phyloP scores from a whole-genome alignment of 2,888 invertebrate genomes.

The Nomada ruficornis region DNA sequence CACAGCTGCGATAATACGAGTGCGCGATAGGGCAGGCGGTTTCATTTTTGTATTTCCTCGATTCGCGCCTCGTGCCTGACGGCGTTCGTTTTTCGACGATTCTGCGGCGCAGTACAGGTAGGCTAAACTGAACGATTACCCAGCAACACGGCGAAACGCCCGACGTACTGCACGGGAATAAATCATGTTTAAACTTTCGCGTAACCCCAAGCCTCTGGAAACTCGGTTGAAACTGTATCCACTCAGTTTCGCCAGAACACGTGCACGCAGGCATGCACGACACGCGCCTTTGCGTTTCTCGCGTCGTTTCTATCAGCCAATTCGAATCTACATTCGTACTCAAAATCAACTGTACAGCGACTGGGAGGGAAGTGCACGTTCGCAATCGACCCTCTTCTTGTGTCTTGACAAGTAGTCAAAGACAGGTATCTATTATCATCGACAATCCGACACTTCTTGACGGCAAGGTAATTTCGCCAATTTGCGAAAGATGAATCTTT shows the following conservation, averaged over 20 bases:
- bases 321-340: neutral
- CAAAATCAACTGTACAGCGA: neutral
- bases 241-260: conserved; percentile 14
- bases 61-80: neutral
- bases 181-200: conserved; percentile 16
- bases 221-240: conserved; percentile 8
- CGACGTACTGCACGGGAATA: neutral
- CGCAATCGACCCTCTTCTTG: too few species aligned
- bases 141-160: neutral
- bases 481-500: conserved; percentile 36
- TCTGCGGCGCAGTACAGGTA: too few species aligned
- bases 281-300: neutral
- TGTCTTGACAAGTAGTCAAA: too few species aligned
- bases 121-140: neutral
- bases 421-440: too few species aligned
- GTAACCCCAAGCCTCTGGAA: conserved; percentile 8
- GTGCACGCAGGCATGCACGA: neutral
- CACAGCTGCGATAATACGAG: too few species aligned
- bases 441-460: neutral
- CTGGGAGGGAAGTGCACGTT: too few species aligned
- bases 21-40: neutral
- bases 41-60: neutral
- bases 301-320: neutral
- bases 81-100: neutral
- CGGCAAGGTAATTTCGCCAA: conserved; percentile 21